Percentiles rank a stretch among this genome's conserved stretches.
Conservation (phyloP, 2,888 invertebrate genomes). For the Baccha elongata region DNA sequence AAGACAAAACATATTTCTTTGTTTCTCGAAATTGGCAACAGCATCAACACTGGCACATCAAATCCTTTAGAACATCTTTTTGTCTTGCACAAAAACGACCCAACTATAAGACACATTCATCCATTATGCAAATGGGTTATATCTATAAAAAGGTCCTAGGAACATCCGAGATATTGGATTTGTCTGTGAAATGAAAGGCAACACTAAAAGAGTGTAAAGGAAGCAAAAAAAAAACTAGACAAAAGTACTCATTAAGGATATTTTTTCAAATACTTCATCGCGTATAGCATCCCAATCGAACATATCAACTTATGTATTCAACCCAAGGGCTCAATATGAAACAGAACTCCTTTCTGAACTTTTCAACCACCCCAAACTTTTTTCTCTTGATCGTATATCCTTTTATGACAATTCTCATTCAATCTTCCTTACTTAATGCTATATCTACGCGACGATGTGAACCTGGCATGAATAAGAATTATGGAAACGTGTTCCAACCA, state of each 20-base stretch:
- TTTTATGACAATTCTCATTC: slow-evolving; percentile 65
- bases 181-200: not conserved
- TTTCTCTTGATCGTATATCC: slow-evolving; percentile 2
- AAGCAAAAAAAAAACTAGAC: slow-evolving; percentile 26
- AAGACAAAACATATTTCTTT: slow-evolving; percentile 41
- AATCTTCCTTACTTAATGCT: slow-evolving; percentile 69
- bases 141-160: slow-evolving; percentile 18
- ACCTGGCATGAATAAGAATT: slow-evolving; percentile 73
- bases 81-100: slow-evolving; percentile 53
- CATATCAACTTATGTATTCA: slow-evolving; percentile 72
- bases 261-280: slow-evolving; percentile 73
- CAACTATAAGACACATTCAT: slow-evolving; percentile 51
- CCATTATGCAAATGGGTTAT: slow-evolving; percentile 67
- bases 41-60: not conserved
- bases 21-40: not conserved
- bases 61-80: slow-evolving; percentile 36
- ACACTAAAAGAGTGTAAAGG: slow-evolving; percentile 1
- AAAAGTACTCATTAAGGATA: slow-evolving; percentile 73
- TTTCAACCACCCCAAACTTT: not conserved
- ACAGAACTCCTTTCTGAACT: not conserved
- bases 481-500: slow-evolving; percentile 57
- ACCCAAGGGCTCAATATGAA: slow-evolving; percentile 50
- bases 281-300: slow-evolving; percentile 69
- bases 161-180: slow-evolving; percentile 13
- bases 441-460: slow-evolving; percentile 69